These are phyloP conservation scores for Enteromius thamalakanensis DNA, from an alignment of 2,797 vertebrate genomes.

Conservation along the genomic window DNA sequence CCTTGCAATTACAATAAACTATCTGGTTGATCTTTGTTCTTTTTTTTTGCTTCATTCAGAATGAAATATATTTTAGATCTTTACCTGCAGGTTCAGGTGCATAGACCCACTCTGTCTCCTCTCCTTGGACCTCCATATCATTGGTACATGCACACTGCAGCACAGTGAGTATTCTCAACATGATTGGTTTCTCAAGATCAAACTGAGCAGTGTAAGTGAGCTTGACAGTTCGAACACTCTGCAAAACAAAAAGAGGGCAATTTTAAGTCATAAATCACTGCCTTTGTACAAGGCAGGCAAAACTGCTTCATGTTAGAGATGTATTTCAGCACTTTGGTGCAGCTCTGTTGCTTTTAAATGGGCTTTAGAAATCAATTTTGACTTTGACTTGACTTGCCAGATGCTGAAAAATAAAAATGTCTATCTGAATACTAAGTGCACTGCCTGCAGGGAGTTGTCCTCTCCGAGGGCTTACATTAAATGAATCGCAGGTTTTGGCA, in stretches of 20 bases:
- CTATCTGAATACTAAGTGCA: not conserved
- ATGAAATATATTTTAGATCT: not conserved
- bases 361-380: too few species aligned
- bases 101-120: slow-evolving; percentile 63
- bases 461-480: not conserved
- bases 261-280: not conserved
- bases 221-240: slow-evolving; percentile 68
- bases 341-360: too few species aligned
- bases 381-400: too few species aligned
- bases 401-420: not conserved
- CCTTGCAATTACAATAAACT: not conserved
- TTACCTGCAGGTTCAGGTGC: slow-evolving; percentile 59
- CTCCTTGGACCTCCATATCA: slow-evolving; percentile 63
- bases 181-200: slow-evolving; percentile 72
- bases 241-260: slow-evolving; percentile 26
- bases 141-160: slow-evolving; percentile 70
- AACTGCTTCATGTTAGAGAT: not conserved
- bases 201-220: slow-evolving; percentile 70
- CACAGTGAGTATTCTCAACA: slow-evolving; percentile 71
- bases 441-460: not conserved
- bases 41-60: not conserved
- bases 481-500: not conserved
- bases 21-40: not conserved
- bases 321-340: too few species aligned
- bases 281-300: not conserved